Percentiles rank a stretch among this genome's conserved stretches.
phyloP scores from a whole-genome alignment of 2,113 vertebrate genomes.

The Crotalus horridus region DNA sequence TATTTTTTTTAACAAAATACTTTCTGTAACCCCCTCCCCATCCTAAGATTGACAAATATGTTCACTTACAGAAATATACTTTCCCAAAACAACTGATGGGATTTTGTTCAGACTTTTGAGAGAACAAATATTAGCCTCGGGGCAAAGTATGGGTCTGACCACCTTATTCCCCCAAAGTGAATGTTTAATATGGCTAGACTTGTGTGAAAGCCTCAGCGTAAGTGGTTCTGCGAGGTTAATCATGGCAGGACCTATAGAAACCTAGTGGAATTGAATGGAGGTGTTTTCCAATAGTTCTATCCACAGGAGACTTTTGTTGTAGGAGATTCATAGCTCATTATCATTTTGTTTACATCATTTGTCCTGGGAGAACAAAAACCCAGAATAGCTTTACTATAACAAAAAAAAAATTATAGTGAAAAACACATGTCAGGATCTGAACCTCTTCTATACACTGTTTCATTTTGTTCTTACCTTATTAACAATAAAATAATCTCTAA shows the following conservation, averaged over 20 bases:
- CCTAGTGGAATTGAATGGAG: slow-evolving; percentile 16
- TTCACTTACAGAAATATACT: neutral
- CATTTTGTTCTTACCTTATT: neutral
- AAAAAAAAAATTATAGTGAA: slow-evolving; percentile 19
- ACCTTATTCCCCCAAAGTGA: neutral
- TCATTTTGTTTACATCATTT: neutral
- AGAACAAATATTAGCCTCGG: slow-evolving; percentile 8
- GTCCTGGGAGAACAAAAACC: neutral
- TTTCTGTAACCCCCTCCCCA: neutral
- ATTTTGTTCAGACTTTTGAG: slow-evolving; percentile 37
- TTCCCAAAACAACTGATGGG: slow-evolving; percentile 24
- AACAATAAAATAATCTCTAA: neutral
- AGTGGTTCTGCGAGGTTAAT: slow-evolving; percentile 28
- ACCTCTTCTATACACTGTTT: neutral
- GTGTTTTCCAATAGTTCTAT: neutral
- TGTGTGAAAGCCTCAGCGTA: slow-evolving; percentile 3
- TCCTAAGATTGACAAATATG: neutral
- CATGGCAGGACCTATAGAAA: slow-evolving; percentile 15
- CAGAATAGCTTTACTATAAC: neutral
- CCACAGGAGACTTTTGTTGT: neutral
- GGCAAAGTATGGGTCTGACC: neutral
- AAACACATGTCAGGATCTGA: neutral
- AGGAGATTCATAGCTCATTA: neutral
- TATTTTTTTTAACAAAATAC: neutral
- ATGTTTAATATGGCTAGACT: neutral